Percentiles rank a stretch among this genome's conserved stretches.
Conservation (phyloP, 1,140 invertebrate species). For the Pissodes strobi region DNA sequence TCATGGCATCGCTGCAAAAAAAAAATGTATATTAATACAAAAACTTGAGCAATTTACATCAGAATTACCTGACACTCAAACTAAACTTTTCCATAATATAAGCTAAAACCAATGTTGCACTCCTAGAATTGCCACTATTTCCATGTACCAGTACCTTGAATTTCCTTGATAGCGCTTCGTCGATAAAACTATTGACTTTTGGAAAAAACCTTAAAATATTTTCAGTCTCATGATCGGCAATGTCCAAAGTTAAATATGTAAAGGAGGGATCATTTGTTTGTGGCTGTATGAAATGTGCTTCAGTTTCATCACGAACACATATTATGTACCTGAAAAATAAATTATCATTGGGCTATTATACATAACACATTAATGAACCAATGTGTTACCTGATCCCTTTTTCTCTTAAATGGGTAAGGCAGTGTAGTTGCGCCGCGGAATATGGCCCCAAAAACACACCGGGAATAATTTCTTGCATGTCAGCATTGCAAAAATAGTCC, state of each 20-base stretch:
- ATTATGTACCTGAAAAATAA: constrained; percentile 63
- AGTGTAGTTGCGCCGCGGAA: constrained; percentile 61
- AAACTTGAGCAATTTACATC: too few species aligned
- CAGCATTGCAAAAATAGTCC: constrained; percentile 5
- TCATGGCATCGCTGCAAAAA: constrained; percentile 63
- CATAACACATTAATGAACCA: too few species aligned
- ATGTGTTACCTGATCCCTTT: constrained; percentile 65
- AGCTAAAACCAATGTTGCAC: constrained; percentile 71
- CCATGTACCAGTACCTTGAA: constrained; percentile 74
- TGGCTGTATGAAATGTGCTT: constrained; percentile 69
- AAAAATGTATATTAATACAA: too few species aligned
- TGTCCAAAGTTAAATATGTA: constrained; percentile 71
- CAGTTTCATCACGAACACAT: constrained; percentile 69
- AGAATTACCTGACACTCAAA: constrained; percentile 62
- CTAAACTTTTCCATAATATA: constrained; percentile 75
- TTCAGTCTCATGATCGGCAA: constrained; percentile 67
- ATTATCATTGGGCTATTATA: too few species aligned
- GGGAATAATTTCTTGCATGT: constrained; percentile 74
- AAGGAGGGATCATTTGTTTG: constrained; percentile 65
- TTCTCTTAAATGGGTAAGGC: constrained; percentile 59
- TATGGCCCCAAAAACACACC: constrained; percentile 72
- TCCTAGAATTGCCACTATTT: constrained; percentile 74
- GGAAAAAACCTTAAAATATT: constrained; percentile 73
- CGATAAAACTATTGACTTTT: constrained; percentile 66
- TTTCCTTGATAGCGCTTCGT: constrained; percentile 62